Percentiles rank a stretch among this genome's conserved stretches.
phyloP scores from a whole-genome alignment of 2,888 invertebrate genomes.

The Adela reaumurella region DNA sequence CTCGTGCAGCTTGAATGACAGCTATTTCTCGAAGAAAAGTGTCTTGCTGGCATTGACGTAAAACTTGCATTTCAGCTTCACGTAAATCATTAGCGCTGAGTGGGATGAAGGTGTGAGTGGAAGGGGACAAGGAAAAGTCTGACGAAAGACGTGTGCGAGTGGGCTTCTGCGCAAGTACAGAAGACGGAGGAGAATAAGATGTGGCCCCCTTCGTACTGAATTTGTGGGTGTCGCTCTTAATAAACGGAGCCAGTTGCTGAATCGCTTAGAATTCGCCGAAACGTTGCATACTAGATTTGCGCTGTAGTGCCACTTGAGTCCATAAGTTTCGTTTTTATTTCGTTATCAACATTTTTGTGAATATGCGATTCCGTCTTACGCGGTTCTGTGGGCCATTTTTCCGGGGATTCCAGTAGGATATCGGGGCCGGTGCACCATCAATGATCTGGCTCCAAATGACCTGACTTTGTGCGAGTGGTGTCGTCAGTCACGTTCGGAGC shows the following conservation, averaged over 20 bases:
- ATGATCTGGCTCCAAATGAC: constrained; percentile 5
- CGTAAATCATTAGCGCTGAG: neutral
- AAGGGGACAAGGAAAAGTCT: too few species aligned
- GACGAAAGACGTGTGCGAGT: too few species aligned
- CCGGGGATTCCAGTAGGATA: neutral
- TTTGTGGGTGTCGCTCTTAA: neutral
- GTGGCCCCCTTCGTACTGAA: neutral
- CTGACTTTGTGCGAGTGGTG: neutral
- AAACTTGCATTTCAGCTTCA: neutral
- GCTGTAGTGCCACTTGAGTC: neutral
- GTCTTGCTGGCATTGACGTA: neutral
- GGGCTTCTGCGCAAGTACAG: too few species aligned
- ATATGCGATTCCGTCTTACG: neutral
- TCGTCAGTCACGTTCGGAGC: constrained; percentile 14
- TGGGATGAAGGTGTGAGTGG: neutral
- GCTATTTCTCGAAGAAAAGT: neutral
- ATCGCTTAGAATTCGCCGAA: constrained; percentile 1
- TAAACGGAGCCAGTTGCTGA: constrained; percentile 4
- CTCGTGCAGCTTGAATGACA: neutral
- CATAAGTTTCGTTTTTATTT: neutral
- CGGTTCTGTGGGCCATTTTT: constrained; percentile 2
- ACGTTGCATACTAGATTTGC: neutral
- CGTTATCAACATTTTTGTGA: neutral
- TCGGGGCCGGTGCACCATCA: neutral
- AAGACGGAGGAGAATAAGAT: too few species aligned